Percentiles rank a stretch among this genome's conserved stretches.
phyloP scores from a whole-genome alignment of 2,113 vertebrate species.

The Corythornis vintsioides region DNA sequence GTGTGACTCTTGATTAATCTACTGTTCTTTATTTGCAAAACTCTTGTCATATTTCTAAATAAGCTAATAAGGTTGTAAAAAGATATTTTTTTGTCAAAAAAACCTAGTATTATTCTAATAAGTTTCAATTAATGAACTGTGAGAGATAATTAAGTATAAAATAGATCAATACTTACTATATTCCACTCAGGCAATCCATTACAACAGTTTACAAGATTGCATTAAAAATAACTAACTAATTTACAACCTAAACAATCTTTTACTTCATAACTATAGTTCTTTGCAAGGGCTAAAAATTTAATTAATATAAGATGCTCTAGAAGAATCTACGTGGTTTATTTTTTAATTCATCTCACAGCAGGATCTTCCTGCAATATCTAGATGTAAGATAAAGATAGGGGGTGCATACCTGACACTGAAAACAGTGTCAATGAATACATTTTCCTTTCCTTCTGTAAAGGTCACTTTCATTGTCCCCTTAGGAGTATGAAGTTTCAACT shows the following conservation, averaged over 20 bases:
- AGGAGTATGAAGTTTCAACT: neutral
- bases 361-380: neutral
- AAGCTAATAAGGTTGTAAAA: neutral
- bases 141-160: neutral
- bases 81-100: neutral
- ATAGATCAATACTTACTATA: neutral
- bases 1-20: neutral
- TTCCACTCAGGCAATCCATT: neutral
- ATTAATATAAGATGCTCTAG: neutral
- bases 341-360: neutral
- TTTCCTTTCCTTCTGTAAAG: neutral
- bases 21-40: neutral
- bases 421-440: neutral
- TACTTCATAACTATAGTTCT: neutral
- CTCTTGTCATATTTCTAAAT: neutral
- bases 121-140: neutral
- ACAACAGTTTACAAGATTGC: neutral
- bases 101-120: neutral
- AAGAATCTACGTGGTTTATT: neutral
- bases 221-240: constrained; percentile 70
- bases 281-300: neutral
- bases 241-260: constrained; percentile 46
- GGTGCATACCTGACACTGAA: neutral
- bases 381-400: neutral
- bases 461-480: neutral